Evolutionary conservation across 2,113 vertebrate genomes (phyloP).

Genomic region (Pica pica): DNA sequence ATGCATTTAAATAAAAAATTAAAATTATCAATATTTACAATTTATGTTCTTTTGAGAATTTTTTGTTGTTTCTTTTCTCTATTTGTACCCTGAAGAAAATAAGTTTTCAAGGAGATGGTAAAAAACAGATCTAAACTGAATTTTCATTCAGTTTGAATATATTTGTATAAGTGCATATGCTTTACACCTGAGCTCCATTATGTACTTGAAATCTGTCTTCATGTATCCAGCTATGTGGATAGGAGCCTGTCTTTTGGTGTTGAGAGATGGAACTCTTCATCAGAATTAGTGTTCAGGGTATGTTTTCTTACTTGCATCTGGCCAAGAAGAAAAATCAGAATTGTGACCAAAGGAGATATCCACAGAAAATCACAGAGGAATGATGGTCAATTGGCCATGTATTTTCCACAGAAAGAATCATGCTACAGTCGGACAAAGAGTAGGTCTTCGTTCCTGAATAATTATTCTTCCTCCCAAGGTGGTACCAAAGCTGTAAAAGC

Average conservation of each 20-base stretch:
- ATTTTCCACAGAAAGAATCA: background rate
- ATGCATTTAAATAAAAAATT: conserved; percentile 59
- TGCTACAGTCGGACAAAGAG: background rate
- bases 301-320: background rate
- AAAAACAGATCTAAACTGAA: background rate
- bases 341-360: background rate
- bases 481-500: background rate
- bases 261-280: background rate
- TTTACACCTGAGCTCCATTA: background rate
- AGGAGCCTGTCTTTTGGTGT: background rate
- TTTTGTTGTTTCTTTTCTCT: background rate
- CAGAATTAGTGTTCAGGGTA: background rate
- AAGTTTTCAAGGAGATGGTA: background rate
- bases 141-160: background rate
- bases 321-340: background rate
- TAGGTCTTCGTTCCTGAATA: background rate
- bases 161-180: background rate
- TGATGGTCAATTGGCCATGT: background rate
- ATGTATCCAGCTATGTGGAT: background rate
- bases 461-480: background rate
- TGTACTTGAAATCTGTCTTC: background rate
- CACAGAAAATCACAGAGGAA: background rate
- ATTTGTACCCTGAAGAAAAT: background rate
- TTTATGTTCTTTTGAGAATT: background rate
- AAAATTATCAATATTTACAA: background rate